A percentile compares a stretch with the other conserved stretches of the same genome.
These are phyloP conservation scores for Emydocephalus ijimae DNA, from an alignment of 2,113 vertebrate species.

Conservation along the genomic window DNA sequence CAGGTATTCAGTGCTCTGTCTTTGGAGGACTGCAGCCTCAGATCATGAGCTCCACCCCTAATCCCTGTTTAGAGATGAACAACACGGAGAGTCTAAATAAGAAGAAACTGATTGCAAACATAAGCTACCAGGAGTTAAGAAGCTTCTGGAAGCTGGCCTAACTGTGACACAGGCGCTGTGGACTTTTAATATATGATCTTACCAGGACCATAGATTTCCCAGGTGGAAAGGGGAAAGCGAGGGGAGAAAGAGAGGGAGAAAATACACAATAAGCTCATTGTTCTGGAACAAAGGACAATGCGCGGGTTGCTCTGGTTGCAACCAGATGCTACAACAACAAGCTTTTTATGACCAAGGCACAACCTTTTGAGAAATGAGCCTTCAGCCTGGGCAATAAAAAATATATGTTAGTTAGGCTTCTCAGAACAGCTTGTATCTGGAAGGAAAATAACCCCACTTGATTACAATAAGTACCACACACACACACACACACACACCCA, in stretches of 20 bases:
- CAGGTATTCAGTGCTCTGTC: background rate
- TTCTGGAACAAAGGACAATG: slow-evolving; percentile 10
- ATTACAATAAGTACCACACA: background rate
- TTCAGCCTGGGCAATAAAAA: slow-evolving; percentile 1
- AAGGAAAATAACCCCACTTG: background rate
- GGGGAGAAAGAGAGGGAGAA: background rate
- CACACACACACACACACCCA: too few species aligned
- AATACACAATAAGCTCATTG: background rate
- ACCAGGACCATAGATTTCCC: background rate
- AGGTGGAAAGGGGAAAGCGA: background rate
- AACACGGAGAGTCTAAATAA: background rate
- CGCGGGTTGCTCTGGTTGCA: background rate
- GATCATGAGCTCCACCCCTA: background rate
- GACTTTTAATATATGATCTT: background rate
- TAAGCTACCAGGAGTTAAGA: background rate
- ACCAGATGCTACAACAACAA: background rate
- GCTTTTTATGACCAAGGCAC: background rate
- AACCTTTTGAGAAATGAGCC: background rate
- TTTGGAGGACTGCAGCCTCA: background rate
- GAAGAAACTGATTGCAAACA: background rate
- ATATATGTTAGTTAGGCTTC: background rate
- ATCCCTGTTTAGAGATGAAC: background rate
- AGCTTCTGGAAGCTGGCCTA: background rate
- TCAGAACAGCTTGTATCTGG: background rate
- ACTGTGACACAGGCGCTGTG: background rate